A percentile compares a stretch with the other conserved stretches of the same genome.
Conservation (phyloP, 2,797 vertebrate species). For the Alosa sapidissima region DNA sequence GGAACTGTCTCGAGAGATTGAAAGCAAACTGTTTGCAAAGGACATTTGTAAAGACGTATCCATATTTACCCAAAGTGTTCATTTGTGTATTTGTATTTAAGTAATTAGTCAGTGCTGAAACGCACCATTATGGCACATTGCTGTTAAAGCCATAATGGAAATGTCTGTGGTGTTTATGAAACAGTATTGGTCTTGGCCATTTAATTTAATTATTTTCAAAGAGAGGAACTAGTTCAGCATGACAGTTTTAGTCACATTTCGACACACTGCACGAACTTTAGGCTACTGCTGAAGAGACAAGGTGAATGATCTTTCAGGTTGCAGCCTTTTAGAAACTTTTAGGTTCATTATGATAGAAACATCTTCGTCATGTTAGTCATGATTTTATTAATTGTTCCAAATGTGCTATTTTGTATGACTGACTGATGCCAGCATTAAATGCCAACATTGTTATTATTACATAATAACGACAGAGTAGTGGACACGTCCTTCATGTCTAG, state of each 20-base stretch:
- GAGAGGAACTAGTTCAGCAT: neutral
- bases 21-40: neutral
- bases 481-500: neutral
- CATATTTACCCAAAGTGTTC: slow-evolving; percentile 8
- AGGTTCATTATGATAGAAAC: neutral
- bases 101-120: neutral
- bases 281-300: neutral
- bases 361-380: neutral
- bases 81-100: neutral
- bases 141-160: neutral
- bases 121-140: neutral
- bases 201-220: neutral
- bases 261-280: neutral
- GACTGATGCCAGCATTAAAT: slow-evolving; percentile 5
- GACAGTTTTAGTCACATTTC: neutral
- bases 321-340: neutral
- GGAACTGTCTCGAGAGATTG: neutral
- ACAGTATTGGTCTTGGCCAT: neutral
- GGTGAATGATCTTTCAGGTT: neutral
- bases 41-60: neutral
- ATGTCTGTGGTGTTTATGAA: neutral
- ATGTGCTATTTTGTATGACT: neutral
- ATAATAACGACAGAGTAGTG: slow-evolving; percentile 30
- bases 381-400: neutral
- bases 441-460: slow-evolving; percentile 38